Base-by-base conservation (phyloP, 2,113 vertebrate genomes). In the Macrotis lagotis region DNA sequence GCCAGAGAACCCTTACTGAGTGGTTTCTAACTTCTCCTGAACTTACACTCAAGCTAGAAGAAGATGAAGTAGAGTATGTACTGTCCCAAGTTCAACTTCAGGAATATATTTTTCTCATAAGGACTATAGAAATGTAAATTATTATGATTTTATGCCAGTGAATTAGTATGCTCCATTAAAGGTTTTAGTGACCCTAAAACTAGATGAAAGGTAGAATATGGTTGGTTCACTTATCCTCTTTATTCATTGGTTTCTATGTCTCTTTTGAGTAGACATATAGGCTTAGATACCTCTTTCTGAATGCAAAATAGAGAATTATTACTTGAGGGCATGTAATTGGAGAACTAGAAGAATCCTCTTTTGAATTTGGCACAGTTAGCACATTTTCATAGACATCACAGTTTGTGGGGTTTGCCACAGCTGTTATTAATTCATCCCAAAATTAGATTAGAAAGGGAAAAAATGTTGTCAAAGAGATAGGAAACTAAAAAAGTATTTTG, bases 361-460 rank as follows among this genome's bases (percentile, higher is more conserved):
- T 94, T 22, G 50, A 96, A 88, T 94, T 55, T 97, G 93, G 94
- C 74, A 49, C 25, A 97, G 74, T 92, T 92, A 95, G 90, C 24
- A 90, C 9, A 0, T 95, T 98, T 97, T 97, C 94, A 93, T 92
- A 96, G 97, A n/a, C 89, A 94, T 92, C 95, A 94, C 95, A 92
- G 91, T 98, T 97, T 97, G 92, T 88, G 96, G 90, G 94, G 95
- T 96, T 94, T 94, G 92, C 91, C 95, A 88, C 88, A 95, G 89
- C 90, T 97, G 95, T 50, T 98, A 97, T 95, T 97, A 97, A 97
- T 97, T 97, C 74, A 91, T 95, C 47, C 59, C 50, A 9, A 98
- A 98, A 97, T 97, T 97, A 98, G 94, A 91, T 98, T 98, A 96
- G 44, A 48, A 89, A 37, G 0, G 11, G 31, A n/a, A 88, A 28